Evolutionary conservation across 2,888 invertebrate genomes (phyloP), one percentile per base, ranked within the genome.

Genomic region (Silvanus unidentatus): DNA sequence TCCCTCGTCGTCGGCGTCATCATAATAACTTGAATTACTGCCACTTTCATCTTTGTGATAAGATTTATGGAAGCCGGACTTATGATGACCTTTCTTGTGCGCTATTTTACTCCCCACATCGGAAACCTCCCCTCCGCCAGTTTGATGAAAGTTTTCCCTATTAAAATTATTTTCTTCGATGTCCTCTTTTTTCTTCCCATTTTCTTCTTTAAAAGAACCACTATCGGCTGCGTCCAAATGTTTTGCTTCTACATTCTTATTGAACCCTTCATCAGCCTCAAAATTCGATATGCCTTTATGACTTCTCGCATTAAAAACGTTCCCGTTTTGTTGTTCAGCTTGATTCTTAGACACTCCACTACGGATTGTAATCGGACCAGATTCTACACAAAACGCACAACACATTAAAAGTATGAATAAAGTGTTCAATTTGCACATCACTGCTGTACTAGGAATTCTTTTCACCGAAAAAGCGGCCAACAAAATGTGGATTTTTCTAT

Each of bases 21-120:
- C 84, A 58, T 80, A 84, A 66, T 76, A 84, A 16, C 81, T 82
- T 43, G 81, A 80, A 56, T 82, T 82, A 58, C 79, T 81, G 0
- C 82, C 83, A 9, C 79, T 80, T 61, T 84, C 84, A 53, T 84
- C 83, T 64, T 84, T 84, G 57, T 81, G 80, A 57, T 84, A 84
- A 10, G 78, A 78, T 58, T 83, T 83, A 55, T 78, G 79, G 62
- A 82, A 85, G 12, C 84, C 84, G 52, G 81, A 77, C 44, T 81
- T 81, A 54, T 81, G 81, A 52, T 82, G 82, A 2, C 84, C 84
- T 62, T 83, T 83, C 58, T 81, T 82, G 52, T 82, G 80, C 1
- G 74, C 77, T 43, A 58, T 52, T 47, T 68, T 65, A 29, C 60
- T 65, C 27, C 59, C 64, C 6, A 59, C 44, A 42, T 69, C 64